Conservation (phyloP, 2,888 invertebrate genomes). For the Auanema freiburgensis region DNA sequence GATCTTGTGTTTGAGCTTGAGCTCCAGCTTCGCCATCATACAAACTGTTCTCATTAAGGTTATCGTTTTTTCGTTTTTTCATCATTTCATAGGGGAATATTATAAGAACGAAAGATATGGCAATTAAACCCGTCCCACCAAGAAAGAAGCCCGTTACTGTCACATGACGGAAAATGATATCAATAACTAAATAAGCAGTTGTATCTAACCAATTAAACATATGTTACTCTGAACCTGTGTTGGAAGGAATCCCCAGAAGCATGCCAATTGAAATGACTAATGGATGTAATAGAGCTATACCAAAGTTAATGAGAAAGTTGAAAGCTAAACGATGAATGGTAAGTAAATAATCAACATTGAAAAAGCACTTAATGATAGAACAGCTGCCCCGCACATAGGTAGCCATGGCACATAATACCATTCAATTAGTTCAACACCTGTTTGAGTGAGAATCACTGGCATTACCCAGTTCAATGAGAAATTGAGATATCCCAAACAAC, state of each 20-base stretch:
- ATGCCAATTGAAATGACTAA: constrained; percentile 90
- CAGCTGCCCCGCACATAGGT: constrained; percentile 77
- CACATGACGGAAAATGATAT: constrained; percentile 42
- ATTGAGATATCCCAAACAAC: constrained; percentile 84
- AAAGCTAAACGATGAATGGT: constrained; percentile 74
- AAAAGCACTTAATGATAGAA: constrained; percentile 59
- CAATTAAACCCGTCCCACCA: constrained; percentile 36
- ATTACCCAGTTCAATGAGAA: constrained; percentile 72
- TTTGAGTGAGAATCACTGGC: constrained; percentile 80
- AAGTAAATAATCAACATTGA: background rate
- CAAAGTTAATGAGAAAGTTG: constrained; percentile 89
- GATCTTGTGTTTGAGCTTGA: too few species aligned
- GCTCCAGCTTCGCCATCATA: too few species aligned
- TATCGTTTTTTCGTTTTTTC: background rate
- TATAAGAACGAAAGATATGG: constrained; percentile 43
- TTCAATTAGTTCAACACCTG: constrained; percentile 81
- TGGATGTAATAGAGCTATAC: constrained; percentile 88
- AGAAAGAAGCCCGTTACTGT: constrained; percentile 27
- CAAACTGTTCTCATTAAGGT: too few species aligned
- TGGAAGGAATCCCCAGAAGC: constrained; percentile 89
- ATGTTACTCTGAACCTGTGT: constrained; percentile 75
- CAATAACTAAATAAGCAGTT: constrained; percentile 33
- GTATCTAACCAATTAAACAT: background rate
- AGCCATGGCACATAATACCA: constrained; percentile 86
- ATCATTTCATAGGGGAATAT: constrained; percentile 36